phyloP scores from a whole-genome alignment of 2,113 vertebrate genomes.

The Puffinus mauretanicus region DNA sequence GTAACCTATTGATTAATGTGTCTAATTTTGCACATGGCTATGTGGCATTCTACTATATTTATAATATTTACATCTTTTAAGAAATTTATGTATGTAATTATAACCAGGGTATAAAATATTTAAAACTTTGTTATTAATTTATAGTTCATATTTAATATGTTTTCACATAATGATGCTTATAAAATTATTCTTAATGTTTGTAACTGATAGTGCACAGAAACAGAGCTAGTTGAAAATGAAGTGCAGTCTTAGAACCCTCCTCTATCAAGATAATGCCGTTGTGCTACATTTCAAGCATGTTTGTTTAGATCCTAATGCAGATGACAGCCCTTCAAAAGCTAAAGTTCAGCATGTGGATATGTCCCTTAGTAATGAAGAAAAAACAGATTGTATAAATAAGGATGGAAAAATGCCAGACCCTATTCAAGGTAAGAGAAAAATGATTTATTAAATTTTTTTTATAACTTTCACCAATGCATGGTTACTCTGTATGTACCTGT shows the following conservation, averaged over 20 bases:
- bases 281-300: not conserved
- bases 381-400: not conserved
- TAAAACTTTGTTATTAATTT: not conserved
- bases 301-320: not conserved
- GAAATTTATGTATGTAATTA: not conserved
- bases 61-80: not conserved
- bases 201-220: not conserved
- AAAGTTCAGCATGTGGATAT: constrained; percentile 3
- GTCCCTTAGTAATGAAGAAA: not conserved
- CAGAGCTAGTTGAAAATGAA: not conserved
- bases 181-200: not conserved
- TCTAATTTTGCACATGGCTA: not conserved
- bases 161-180: not conserved
- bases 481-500: not conserved
- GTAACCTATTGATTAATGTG: not conserved
- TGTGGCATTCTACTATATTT: not conserved
- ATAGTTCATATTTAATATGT: not conserved
- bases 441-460: not conserved
- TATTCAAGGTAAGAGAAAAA: not conserved
- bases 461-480: not conserved
- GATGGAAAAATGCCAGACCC: not conserved
- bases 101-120: not conserved
- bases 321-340: not conserved
- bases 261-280: not conserved
- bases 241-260: not conserved